These are phyloP conservation scores for Incurvaria masculella DNA, from an alignment of 2,888 invertebrate species.

Conservation along the genomic window DNA sequence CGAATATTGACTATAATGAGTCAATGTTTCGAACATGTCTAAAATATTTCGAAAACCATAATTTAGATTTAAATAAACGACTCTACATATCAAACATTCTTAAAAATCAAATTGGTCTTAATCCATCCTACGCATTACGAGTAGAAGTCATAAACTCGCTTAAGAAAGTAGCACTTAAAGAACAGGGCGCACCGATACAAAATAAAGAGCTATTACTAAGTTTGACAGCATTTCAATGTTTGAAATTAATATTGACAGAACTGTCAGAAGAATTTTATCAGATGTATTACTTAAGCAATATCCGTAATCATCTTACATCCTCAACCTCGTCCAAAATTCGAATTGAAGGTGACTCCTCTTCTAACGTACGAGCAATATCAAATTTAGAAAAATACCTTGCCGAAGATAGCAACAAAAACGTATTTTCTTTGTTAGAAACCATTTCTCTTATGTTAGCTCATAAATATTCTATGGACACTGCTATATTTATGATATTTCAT, in stretches of 20 bases:
- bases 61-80: too few relatives aligned
- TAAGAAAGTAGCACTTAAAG: neutral
- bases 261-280: neutral
- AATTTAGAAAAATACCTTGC: neutral
- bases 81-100: neutral
- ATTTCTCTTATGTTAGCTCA: neutral
- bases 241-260: neutral
- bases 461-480: neutral
- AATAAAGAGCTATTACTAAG: neutral
- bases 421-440: neutral
- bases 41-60: too few relatives aligned
- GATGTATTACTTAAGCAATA: neutral
- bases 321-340: too few relatives aligned
- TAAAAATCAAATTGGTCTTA: neutral
- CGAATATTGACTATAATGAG: too few relatives aligned
- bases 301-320: too few relatives aligned
- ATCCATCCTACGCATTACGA: neutral
- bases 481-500: neutral
- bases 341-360: too few relatives aligned
- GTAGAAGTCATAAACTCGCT: neutral
- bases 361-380: neutral
- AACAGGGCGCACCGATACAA: neutral
- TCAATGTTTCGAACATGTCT: too few relatives aligned
- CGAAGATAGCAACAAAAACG: neutral
- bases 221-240: neutral